Base-by-base conservation (phyloP, 1,140 invertebrate genomes). In the Dolichoris vasculosae region DNA sequence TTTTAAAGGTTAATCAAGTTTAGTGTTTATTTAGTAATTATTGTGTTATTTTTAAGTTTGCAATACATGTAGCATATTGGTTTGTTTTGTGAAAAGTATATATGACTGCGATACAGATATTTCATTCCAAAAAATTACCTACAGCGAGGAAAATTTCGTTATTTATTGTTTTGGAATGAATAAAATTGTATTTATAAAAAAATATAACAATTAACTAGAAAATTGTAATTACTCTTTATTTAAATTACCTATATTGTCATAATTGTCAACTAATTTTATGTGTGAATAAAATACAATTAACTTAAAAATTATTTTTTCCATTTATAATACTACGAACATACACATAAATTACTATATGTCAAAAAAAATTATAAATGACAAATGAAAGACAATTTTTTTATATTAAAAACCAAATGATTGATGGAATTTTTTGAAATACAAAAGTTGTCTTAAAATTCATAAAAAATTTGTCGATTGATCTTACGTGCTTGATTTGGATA, bases 101-200 rank as follows among this genome's bases (percentile, higher is more conserved):
- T 79, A 63, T 26, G 17, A 84, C 26, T 64, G n/a, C 20, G 69
- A 40, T 84, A 38, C 69, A 75, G 43, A 63, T 79, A 80, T 83
- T 83, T 71, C 69, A 88, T 83, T 69, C 32, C 40, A 82, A 84
- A 84, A 71, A 86, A 88, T 84, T 86, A 85, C 6, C n/a, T 63
- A 46, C 77, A 17, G n/a, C 46, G 83, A 86, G 69, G 51, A 88
- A 77, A 87, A 86, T 87, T 87, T 85, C 87, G 73, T 84, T 88
- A 89, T 88, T 88, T 89, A 89, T 89, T 88, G 64, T 87, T n/a
- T 87, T 89, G 87, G 84, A 80, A 75, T 76, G 84, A 90, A 88
- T 87, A 88, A 90, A 89, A 83, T 81, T 85, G 86, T 88, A 86
- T 88, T 88, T 88, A 85, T 88, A 86, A 82, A 79, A 78, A 81